phyloP scores from a whole-genome alignment of 1,140 invertebrate genomes.

The Drosophila ananassae region DNA sequence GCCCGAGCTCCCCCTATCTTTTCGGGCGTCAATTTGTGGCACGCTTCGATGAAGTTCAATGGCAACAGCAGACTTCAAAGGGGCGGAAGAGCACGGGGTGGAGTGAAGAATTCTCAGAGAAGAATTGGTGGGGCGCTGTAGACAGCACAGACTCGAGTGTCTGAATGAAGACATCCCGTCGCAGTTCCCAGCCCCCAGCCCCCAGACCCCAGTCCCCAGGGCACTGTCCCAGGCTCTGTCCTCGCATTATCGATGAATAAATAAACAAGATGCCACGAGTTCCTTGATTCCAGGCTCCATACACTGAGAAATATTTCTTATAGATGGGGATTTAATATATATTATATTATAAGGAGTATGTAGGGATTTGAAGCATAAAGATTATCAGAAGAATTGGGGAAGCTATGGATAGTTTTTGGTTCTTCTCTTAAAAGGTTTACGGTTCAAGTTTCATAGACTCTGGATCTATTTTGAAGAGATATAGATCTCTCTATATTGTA shows the following conservation, averaged over 20 bases:
- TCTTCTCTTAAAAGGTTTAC: no score
- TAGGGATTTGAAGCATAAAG: background rate
- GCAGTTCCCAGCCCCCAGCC: conserved; percentile 7
- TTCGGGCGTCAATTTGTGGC: conserved; percentile 74
- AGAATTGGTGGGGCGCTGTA: background rate
- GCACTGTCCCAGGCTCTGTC: conserved; percentile 55
- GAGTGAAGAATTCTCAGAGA: background rate
- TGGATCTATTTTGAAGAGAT: no score
- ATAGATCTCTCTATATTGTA: no score
- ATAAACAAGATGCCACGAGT: conserved; percentile 46
- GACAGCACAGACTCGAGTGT: background rate
- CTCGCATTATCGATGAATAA: conserved; percentile 77
- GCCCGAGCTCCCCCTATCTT: background rate
- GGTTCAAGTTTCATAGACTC: no score
- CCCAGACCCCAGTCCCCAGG: conserved; percentile 7
- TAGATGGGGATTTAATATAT: background rate
- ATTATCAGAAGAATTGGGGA: no score
- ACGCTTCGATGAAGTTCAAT: conserved; percentile 80
- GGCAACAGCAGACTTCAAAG: conserved; percentile 38
- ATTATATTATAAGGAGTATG: background rate
- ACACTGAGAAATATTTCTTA: background rate
- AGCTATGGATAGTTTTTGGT: no score
- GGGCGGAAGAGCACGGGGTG: background rate
- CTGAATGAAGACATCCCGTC: conserved; percentile 64
- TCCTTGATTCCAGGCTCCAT: background rate